Percentiles rank a stretch among this genome's conserved stretches.
phyloP scores from a whole-genome alignment of 1,140 invertebrate species.

The Carcinoscorpius rotundicauda region DNA sequence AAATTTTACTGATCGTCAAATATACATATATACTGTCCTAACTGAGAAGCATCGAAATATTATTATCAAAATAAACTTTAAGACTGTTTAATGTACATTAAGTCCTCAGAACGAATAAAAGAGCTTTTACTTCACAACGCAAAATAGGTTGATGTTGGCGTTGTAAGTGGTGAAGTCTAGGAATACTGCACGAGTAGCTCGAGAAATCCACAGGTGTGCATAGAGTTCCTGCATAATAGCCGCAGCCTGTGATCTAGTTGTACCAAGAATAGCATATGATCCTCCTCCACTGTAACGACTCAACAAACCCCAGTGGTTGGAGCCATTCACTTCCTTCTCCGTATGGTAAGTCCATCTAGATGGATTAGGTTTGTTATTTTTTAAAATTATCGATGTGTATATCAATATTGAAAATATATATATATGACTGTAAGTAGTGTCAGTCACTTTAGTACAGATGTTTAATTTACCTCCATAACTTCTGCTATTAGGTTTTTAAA shows the following conservation, averaged over 20 bases:
- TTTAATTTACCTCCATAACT: no score
- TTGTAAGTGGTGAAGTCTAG: conserved; percentile 63
- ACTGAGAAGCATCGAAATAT: not conserved
- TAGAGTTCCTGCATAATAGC: conserved; percentile 41
- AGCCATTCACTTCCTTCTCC: conserved; percentile 35
- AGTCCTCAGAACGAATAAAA: no score
- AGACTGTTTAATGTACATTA: no score
- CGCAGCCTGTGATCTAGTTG: conserved; percentile 32
- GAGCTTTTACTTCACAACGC: conserved; percentile 39
- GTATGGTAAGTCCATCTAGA: conserved; percentile 33
- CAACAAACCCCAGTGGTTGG: conserved; percentile 40
- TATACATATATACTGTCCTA: no score
- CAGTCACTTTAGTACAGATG: no score
- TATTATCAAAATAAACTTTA: no score
- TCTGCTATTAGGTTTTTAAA: no score
- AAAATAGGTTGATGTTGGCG: conserved; percentile 60
- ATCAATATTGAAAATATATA: no score
- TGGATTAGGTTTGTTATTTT: no score
- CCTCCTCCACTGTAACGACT: conserved; percentile 44
- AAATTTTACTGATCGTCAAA: no score
- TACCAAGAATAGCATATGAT: conserved; percentile 38
- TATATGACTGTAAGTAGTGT: no score
- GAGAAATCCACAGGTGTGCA: conserved; percentile 49
- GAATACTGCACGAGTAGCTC: conserved; percentile 53
- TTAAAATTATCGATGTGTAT: no score